Evolutionary conservation across 1,140 invertebrate species (phyloP), one percentile per base, ranked within the genome.

Genomic region (Olivierus martensii): DNA sequence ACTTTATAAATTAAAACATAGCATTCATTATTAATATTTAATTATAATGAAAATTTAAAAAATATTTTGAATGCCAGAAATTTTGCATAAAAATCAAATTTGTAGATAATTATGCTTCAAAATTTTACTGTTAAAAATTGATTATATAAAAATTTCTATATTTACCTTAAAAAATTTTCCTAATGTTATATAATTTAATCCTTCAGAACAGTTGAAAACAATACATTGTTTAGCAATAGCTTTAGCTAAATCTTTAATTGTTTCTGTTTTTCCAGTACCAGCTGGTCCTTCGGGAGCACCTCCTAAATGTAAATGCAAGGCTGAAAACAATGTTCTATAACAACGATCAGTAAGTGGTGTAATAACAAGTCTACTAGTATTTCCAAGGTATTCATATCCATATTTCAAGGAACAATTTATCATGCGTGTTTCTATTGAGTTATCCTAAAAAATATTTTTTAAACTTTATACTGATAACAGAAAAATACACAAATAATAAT

Each of bases 201-300:
- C 87, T 60, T 77, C 73, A 0, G 90, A 95, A 65, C 92, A 96
- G 73, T 96, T 96, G 65, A 96, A 96, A 0, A 95, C 90, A 6
- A 96, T 87, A 65, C 90, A 96, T 66, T 95, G 89, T 63, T 93
- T 94, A 0, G 91, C 91, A 1, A 96, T 82, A 7, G 91, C 89
- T 70, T 95, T 96, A 0, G 91, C 91, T 57, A 98, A 71, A 78
- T 96, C 92, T 71, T 96, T 96, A 0, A 84, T 90, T 0, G 90
- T 95, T 71, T 96, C 92, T 1, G 90, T 95, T 71, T 97, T 97
- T 18, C 93, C 93, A 1, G 91, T 79, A 37, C 91, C 91, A 4
- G 92, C 91, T 0, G 92, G 91, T 10, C 92, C 92, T 74, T 94
- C 89, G 0, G 89, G 88, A 15, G 90, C 89, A 22, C 91, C 90